Conservation (phyloP, 2,113 vertebrate species). For the Cebidichthys violaceus region DNA sequence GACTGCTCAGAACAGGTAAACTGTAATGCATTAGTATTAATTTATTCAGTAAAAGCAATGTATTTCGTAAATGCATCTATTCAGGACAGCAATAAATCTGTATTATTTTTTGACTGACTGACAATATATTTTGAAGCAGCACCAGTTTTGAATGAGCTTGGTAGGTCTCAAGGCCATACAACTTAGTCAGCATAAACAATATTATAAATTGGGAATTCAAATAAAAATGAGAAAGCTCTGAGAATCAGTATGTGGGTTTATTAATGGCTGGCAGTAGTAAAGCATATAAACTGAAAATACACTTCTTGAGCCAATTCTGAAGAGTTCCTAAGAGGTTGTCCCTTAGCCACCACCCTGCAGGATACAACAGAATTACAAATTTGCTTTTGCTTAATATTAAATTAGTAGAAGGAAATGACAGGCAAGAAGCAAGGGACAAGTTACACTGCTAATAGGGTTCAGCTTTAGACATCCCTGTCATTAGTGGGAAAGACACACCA, state of each 20-base stretch:
- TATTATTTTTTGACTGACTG: neutral
- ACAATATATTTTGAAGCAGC: neutral
- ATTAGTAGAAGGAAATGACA: slow-evolving; percentile 61
- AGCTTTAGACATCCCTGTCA: slow-evolving; percentile 51
- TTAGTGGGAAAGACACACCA: slow-evolving; percentile 38
- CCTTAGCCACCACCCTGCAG: slow-evolving; percentile 34
- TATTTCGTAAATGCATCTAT: slow-evolving; percentile 5
- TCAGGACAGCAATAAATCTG: slow-evolving; percentile 5
- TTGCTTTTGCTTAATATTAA: slow-evolving; percentile 60
- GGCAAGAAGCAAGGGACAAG: slow-evolving; percentile 35
- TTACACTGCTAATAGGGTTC: slow-evolving; percentile 54
- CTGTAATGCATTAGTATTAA: slow-evolving; percentile 32
- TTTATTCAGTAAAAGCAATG: slow-evolving; percentile 13
- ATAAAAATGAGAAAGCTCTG: neutral
- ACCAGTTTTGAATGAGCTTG: neutral
- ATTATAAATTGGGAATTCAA: neutral
- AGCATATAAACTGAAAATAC: slow-evolving; percentile 12
- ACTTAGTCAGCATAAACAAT: slow-evolving; percentile 4
- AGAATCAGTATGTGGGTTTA: slow-evolving; percentile 12
- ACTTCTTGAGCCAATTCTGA: slow-evolving; percentile 40
- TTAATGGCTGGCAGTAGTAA: slow-evolving; percentile 17
- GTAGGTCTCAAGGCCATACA: neutral
- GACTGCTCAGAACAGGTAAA: neutral
- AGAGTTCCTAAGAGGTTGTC: slow-evolving; percentile 37
- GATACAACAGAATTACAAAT: slow-evolving; percentile 57